phyloP scores from a whole-genome alignment of 2,888 invertebrate species.

The Drosophila paranaensis region DNA sequence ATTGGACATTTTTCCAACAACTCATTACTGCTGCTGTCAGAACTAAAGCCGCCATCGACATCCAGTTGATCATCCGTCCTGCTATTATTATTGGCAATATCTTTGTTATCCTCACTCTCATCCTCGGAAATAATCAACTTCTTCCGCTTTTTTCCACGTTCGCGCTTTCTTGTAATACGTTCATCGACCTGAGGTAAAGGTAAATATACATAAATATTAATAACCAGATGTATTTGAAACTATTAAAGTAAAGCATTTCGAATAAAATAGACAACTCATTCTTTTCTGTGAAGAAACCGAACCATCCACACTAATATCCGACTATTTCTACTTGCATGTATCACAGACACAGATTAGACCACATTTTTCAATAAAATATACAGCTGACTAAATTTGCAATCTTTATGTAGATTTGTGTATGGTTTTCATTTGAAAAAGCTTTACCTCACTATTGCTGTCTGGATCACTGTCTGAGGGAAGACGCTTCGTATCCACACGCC shows the following conservation, averaged over 20 bases:
- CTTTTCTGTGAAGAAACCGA: neutral
- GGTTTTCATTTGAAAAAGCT: neutral
- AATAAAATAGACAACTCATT: neutral
- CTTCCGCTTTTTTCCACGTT: slow-evolving; percentile 47
- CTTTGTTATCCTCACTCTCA: slow-evolving; percentile 36
- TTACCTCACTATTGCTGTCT: slow-evolving; percentile 83
- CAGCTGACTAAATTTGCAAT: neutral
- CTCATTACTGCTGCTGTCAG: slow-evolving; percentile 87
- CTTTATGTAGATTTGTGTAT: neutral
- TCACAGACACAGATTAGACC: neutral
- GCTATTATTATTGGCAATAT: slow-evolving; percentile 9
- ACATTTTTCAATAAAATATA: neutral
- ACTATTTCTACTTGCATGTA: neutral
- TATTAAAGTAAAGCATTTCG: neutral
- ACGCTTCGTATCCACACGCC: slow-evolving; percentile 46
- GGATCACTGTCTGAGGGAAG: slow-evolving; percentile 30
- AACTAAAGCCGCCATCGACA: slow-evolving; percentile 74
- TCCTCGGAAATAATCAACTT: slow-evolving; percentile 65
- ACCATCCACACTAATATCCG: neutral
- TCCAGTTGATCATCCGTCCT: slow-evolving; percentile 35
- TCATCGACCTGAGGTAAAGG: slow-evolving; percentile 58
- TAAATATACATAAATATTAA: neutral
- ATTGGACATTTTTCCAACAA: slow-evolving; percentile 95
- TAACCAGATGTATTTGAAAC: neutral
- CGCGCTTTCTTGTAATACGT: slow-evolving; percentile 27